Evolutionary conservation across 2,113 vertebrate genomes (phyloP).

Genomic region (Notarius quadriscutis): DNA sequence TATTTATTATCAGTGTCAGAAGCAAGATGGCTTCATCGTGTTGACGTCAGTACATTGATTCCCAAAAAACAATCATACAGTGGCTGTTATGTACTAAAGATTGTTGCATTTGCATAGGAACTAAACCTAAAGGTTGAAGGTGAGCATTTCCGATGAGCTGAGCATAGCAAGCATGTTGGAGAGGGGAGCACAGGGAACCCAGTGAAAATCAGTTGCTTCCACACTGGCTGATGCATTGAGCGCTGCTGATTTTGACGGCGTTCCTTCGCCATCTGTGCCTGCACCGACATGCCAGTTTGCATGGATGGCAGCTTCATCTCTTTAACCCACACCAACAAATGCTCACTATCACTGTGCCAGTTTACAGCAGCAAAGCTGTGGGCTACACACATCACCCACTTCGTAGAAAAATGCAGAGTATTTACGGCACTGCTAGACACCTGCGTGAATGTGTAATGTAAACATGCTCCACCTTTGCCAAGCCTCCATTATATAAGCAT

Average conservation of each 20-base stretch:
- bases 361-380: slow-evolving; percentile 21
- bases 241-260: neutral
- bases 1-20: slow-evolving; percentile 32
- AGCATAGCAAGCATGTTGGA: neutral
- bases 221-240: slow-evolving; percentile 2
- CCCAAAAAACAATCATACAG: neutral
- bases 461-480: slow-evolving; percentile 2
- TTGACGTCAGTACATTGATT: neutral
- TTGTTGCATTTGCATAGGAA: neutral
- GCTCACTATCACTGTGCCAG: slow-evolving; percentile 25
- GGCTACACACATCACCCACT: slow-evolving; percentile 8
- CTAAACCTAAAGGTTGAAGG: neutral
- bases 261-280: slow-evolving; percentile 30
- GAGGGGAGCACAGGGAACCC: neutral
- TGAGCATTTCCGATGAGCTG: neutral
- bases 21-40: neutral
- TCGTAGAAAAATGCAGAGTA: neutral
- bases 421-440: slow-evolving; percentile 16
- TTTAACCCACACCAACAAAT: slow-evolving; percentile 9
- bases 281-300: slow-evolving; percentile 10
- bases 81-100: neutral
- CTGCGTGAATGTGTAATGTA: slow-evolving; percentile 18
- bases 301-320: slow-evolving; percentile 17
- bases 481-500: neutral
- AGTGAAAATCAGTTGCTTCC: neutral